Base-by-base conservation (phyloP, 2,888 invertebrate genomes). In the Cryptocheilus praepositus region DNA sequence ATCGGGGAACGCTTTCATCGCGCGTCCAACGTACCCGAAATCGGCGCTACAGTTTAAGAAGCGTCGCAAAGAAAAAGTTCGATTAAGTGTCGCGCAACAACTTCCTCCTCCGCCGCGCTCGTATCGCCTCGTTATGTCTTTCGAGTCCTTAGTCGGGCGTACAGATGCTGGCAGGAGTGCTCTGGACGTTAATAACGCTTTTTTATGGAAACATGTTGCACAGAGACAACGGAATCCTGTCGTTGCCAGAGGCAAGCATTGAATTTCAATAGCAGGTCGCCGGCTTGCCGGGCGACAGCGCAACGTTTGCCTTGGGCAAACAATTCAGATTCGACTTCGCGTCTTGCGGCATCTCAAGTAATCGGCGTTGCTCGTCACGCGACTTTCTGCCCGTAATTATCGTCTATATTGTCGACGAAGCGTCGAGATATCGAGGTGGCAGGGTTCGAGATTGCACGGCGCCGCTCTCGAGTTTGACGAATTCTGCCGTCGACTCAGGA, bases 221-320 rank as follows among this genome's bases (percentile, higher is more conserved):
- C 36, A 4, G 36, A 5, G 5, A 2, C 25, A 25, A 5, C 5
- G 25, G 8, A 36, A 36, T 36, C 11, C 36, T 36, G 36, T 1
- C 36, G 36, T 36, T 36, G 8, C 11, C 36, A 36, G 11, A 18
- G 56, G 25, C 61, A 19, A 11, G 21, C 57, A 55, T 62, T 59
- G 54, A 28, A 60, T 63, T 67, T 45, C 46, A 43, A 63, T 25
- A 54, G 60, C 56, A 60, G 62, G 67, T 52, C 36, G 52, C 51
- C 25, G 25, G 19, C 28, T n/a, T 19, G 36, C 3, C 52, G 16
- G 15, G 45, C 5, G 4, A 3, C n/a, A n/a, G 4, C 44, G 19
- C 21, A 5, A 22, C 54, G 55, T 69, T 69, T 69, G 62, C 36
- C 59, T 19, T 21, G 8, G 21, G 15, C 15, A 67, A 13, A 60